Conservation (phyloP, 2,888 invertebrate genomes). For the Caenorhabditis angaria region DNA sequence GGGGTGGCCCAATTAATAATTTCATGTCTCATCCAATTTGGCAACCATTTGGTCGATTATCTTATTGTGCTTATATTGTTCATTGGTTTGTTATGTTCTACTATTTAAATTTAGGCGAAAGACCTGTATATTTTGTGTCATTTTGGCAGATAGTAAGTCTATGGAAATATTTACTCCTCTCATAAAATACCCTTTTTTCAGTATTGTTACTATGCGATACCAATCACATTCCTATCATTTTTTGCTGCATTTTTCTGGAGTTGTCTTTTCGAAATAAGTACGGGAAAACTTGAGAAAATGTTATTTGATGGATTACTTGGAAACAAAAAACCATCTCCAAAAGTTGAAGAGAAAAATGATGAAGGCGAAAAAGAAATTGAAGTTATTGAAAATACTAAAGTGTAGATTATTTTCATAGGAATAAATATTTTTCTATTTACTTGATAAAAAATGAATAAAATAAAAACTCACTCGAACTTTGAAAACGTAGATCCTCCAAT, state of each 20-base stretch:
- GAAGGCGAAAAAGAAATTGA: neutral
- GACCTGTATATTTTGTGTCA: constrained; percentile 31
- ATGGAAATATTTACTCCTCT: neutral
- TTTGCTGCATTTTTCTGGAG: constrained; percentile 50
- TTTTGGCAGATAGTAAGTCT: constrained; percentile 40
- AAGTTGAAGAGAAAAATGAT: neutral
- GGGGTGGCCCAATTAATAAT: constrained; percentile 78
- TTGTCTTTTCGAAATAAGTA: constrained; percentile 43
- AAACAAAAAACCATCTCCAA: neutral
- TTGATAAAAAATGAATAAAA: neutral
- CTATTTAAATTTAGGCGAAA: constrained; percentile 34
- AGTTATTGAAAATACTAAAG: neutral
- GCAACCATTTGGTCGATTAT: constrained; percentile 86
- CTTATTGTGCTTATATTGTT: constrained; percentile 87
- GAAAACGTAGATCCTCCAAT: constrained; percentile 57
- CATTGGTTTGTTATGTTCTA: constrained; percentile 49
- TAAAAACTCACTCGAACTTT: constrained; percentile 56
- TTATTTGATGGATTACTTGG: neutral
- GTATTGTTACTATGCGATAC: constrained; percentile 33
- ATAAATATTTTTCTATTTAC: too few species aligned
- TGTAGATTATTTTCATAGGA: too few species aligned
- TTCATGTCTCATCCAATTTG: constrained; percentile 84
- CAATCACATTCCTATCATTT: constrained; percentile 37
- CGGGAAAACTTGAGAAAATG: constrained; percentile 21
- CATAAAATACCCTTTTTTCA: constrained; percentile 36